phyloP scores from a whole-genome alignment of 2,797 vertebrate species.

The Ctenosaura bakeri region DNA sequence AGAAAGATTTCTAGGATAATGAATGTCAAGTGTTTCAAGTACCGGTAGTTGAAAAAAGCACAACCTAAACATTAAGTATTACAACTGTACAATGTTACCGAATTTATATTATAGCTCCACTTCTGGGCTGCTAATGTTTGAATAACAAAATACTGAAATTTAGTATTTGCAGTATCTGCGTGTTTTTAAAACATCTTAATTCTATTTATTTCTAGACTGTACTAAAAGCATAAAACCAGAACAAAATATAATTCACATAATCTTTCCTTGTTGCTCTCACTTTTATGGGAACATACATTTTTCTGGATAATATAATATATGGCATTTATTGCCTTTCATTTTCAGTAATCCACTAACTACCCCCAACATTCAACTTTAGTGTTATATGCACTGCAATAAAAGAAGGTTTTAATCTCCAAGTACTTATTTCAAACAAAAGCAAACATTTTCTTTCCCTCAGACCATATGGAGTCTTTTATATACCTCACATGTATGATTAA shows the following conservation, averaged over 20 bases:
- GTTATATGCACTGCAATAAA: background rate
- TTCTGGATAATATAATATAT: background rate
- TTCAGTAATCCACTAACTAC: conserved; percentile 16
- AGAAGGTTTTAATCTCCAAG: conserved; percentile 8
- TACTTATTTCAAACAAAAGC: background rate
- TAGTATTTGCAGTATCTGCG: background rate
- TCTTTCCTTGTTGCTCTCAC: background rate
- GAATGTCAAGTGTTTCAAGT: background rate
- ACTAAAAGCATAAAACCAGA: background rate
- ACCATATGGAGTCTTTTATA: background rate
- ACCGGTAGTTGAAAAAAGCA: background rate
- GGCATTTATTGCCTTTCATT: background rate
- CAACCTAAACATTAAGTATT: background rate
- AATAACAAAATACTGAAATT: background rate
- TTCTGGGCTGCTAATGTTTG: background rate
- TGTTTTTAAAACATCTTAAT: background rate
- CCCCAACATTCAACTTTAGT: conserved; percentile 16
- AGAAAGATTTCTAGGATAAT: background rate
- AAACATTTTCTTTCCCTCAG: background rate
- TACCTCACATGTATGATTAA: background rate
- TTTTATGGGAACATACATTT: background rate
- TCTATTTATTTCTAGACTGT: background rate
- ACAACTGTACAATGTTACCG: background rate
- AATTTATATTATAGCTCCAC: background rate
- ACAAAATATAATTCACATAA: background rate